Evolutionary conservation across 2,888 invertebrate species (phyloP).

Genomic region (Apoda limacodes): DNA sequence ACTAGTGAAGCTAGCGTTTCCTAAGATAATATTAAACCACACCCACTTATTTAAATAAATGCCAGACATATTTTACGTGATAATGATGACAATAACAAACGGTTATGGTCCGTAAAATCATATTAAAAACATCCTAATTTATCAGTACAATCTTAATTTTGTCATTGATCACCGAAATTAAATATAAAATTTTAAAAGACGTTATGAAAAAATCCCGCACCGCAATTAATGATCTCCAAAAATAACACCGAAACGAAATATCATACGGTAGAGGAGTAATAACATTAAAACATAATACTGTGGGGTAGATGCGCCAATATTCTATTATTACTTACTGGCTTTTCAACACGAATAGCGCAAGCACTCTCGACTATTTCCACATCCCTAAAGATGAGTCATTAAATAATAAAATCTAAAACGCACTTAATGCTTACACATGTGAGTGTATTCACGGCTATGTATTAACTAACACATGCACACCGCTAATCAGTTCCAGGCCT

Average conservation of each 20-base stretch:
- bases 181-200: slow-evolving; percentile 50
- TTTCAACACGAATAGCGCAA: slow-evolving; percentile 59
- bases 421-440: slow-evolving; percentile 64
- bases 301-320: slow-evolving; percentile 66
- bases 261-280: slow-evolving; percentile 53
- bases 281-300: slow-evolving; percentile 62
- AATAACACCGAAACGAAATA: slow-evolving; percentile 54
- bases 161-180: slow-evolving; percentile 62
- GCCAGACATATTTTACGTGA: too few species aligned
- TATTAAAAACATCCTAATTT: slow-evolving; percentile 34
- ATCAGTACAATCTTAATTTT: slow-evolving; percentile 59
- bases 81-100: slow-evolving; percentile 23
- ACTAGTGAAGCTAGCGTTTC: too few species aligned
- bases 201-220: slow-evolving; percentile 53
- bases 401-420: slow-evolving; percentile 69
- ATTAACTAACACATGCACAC: slow-evolving; percentile 51
- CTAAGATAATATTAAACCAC: too few species aligned
- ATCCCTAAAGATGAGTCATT: slow-evolving; percentile 69
- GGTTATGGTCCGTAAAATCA: too few species aligned
- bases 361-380: slow-evolving; percentile 68
- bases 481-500: slow-evolving; percentile 59
- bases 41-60: too few species aligned
- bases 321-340: slow-evolving; percentile 66
- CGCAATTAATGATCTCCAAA: slow-evolving; percentile 64
- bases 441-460: slow-evolving; percentile 51